Evolutionary conservation across 2,113 vertebrate species (phyloP).

Genomic region (Anguilla japonica): DNA sequence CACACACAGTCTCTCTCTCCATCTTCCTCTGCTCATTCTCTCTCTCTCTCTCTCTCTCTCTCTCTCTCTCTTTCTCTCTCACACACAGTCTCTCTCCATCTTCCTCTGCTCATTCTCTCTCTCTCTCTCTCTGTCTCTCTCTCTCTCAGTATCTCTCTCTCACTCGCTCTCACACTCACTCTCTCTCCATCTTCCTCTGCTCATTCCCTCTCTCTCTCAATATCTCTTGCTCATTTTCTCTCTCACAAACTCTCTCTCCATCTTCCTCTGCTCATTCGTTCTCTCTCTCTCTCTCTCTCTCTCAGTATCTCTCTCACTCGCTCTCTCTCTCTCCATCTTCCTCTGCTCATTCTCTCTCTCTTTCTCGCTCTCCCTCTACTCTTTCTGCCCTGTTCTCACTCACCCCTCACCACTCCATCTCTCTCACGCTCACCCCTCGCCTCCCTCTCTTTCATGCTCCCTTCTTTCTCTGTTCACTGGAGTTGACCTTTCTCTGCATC

Average conservation of each 20-base stretch:
- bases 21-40: neutral
- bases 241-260: neutral
- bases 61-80: neutral
- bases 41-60: neutral
- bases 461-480: too few species aligned
- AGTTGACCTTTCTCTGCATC: too few species aligned
- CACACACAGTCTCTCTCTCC: constrained; percentile 1
- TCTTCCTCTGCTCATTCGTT: neutral
- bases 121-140: constrained; percentile 12
- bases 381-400: too few species aligned
- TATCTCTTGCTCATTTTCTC: neutral
- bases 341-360: too few species aligned
- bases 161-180: neutral
- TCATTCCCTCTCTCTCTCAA: neutral
- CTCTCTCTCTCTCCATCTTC: too few species aligned
- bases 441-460: too few species aligned
- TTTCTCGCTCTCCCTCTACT: too few species aligned
- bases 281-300: neutral
- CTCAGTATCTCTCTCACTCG: too few species aligned
- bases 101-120: neutral
- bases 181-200: neutral
- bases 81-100: constrained; percentile 23
- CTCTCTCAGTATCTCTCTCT: neutral
- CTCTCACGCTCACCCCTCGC: too few species aligned
- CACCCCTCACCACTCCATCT: too few species aligned